Percentiles rank a stretch among this genome's conserved stretches.
Evolutionary conservation across 2,888 invertebrate species (phyloP).

Genomic region (Achlya flavicornis): DNA sequence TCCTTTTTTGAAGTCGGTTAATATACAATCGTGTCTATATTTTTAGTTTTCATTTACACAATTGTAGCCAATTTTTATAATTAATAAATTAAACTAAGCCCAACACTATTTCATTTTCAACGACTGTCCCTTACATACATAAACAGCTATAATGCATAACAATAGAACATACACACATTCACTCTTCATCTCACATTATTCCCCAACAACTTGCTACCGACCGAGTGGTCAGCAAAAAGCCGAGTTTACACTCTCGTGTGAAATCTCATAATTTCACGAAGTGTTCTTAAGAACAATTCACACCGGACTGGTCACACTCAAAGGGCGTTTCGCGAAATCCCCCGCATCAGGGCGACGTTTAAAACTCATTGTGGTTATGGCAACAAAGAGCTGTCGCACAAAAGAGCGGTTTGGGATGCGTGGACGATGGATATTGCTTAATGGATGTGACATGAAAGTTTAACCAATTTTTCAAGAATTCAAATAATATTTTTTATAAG

Average conservation of each 20-base stretch:
- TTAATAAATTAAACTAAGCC: too few relatives aligned
- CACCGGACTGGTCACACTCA: conserved; percentile 20
- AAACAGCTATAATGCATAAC: neutral
- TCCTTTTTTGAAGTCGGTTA: too few relatives aligned
- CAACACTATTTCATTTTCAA: too few relatives aligned
- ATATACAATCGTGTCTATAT: too few relatives aligned
- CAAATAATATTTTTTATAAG: too few relatives aligned
- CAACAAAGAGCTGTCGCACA: conserved; percentile 66
- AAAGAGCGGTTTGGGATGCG: conserved; percentile 45
- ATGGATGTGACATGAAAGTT: neutral
- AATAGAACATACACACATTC: neutral
- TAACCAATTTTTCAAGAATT: too few relatives aligned
- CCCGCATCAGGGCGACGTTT: conserved; percentile 58
- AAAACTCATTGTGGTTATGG: conserved; percentile 69
- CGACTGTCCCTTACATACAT: neutral
- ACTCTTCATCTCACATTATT: neutral
- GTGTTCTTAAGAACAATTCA: conserved; percentile 17
- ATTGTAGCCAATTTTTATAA: too few relatives aligned
- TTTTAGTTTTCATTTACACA: too few relatives aligned
- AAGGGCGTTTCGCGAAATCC: conserved; percentile 39
- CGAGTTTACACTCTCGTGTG: conserved; percentile 27
- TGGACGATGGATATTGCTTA: neutral
- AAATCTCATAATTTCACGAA: conserved; percentile 37
- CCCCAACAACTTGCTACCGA: conserved; percentile 6
- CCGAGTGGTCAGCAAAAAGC: conserved; percentile 4